These are phyloP conservation scores for Mergus octosetaceus DNA, from an alignment of 2,797 vertebrate genomes.

Conservation along the genomic window DNA sequence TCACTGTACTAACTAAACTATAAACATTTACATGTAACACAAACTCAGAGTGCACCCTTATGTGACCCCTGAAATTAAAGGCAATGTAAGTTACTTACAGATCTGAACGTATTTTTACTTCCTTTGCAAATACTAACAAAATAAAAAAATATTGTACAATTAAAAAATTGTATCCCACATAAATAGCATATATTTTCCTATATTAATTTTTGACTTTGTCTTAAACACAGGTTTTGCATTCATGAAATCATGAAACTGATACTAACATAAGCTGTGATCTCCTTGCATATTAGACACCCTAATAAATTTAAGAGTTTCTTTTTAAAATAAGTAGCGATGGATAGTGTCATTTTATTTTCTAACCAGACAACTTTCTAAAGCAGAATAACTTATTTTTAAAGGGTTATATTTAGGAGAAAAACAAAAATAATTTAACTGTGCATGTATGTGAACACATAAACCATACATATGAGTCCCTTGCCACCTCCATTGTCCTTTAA, in stretches of 20 bases:
- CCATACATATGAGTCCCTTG: background rate
- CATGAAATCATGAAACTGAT: background rate
- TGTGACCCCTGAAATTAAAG: background rate
- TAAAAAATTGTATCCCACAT: background rate
- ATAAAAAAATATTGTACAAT: background rate
- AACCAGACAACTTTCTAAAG: background rate
- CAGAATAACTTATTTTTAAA: background rate
- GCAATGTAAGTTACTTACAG: background rate
- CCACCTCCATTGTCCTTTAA: background rate
- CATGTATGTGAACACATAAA: background rate
- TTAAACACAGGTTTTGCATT: background rate
- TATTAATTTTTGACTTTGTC: background rate
- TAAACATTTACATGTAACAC: background rate
- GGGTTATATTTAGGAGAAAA: too few relatives aligned
- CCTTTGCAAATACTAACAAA: background rate
- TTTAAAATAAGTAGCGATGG: background rate
- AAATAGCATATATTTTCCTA: background rate
- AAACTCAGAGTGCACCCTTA: background rate
- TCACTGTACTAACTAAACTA: background rate
- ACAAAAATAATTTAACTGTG: too few relatives aligned
- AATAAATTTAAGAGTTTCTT: background rate
- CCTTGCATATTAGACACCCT: accelerated
- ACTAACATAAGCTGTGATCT: background rate
- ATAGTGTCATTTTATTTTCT: background rate
- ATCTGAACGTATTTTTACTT: background rate